phyloP scores from a whole-genome alignment of 2,888 invertebrate genomes.

The Monoplex corrugatus region DNA sequence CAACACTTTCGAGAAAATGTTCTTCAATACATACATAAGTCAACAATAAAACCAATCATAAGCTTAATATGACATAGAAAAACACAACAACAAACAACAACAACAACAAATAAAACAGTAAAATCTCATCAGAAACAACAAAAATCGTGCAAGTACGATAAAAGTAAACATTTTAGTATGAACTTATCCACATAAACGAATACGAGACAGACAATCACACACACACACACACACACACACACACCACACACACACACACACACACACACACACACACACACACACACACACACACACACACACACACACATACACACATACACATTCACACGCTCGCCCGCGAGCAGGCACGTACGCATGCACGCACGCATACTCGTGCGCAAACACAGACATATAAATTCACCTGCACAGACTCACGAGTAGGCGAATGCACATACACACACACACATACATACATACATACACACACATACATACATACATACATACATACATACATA shows the following conservation, averaged over 20 bases:
- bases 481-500: conserved; percentile 16
- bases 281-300: neutral
- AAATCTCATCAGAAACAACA: too few relatives aligned
- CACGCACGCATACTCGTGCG: conserved; percentile 23
- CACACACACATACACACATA: conserved; percentile 10
- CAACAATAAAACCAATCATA: too few relatives aligned
- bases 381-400: conserved; percentile 30
- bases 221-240: neutral
- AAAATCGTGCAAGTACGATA: too few relatives aligned
- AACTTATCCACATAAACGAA: neutral
- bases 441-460: neutral
- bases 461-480: conserved; percentile 14
- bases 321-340: neutral
- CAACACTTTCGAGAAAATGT: too few relatives aligned
- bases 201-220: neutral
- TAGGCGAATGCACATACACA: neutral
- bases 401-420: neutral
- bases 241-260: neutral
- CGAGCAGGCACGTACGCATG: conserved; percentile 2
- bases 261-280: neutral
- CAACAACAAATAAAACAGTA: too few relatives aligned
- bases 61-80: too few relatives aligned
- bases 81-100: too few relatives aligned
- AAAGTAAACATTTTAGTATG: too few relatives aligned
- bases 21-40: too few relatives aligned